Conservation (phyloP, 2,797 vertebrate genomes). For the Macropus fuliginosus region DNA sequence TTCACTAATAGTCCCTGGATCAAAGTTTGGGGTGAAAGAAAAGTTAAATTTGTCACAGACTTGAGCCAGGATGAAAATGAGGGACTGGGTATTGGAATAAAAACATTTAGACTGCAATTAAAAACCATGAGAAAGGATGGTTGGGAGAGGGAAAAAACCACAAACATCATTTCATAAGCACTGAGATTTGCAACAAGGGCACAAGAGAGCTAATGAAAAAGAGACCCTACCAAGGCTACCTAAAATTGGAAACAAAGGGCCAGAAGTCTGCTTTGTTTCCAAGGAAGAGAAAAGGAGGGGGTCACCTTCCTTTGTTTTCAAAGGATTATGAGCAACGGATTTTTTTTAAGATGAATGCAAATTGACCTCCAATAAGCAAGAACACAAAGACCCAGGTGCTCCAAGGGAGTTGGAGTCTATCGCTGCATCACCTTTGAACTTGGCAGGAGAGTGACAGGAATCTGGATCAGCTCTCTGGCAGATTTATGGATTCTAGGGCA, state of each 20-base stretch:
- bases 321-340: neutral
- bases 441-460: neutral
- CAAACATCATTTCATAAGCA: neutral
- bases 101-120: neutral
- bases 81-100: neutral
- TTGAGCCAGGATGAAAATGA: neutral
- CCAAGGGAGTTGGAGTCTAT: neutral
- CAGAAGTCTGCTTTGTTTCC: neutral
- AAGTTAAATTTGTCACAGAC: neutral
- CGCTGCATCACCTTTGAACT: neutral
- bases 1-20: neutral
- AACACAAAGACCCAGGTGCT: neutral
- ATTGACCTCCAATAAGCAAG: neutral
- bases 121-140: neutral
- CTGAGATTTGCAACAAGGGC: neutral
- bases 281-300: neutral
- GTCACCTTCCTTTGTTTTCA: neutral
- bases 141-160: neutral
- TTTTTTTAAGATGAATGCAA: neutral
- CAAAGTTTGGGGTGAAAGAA: neutral
- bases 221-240: neutral
- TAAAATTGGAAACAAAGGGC: neutral
- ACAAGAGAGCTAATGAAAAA: neutral
- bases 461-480: neutral
- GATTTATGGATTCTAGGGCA: neutral